A percentile compares a stretch with the other conserved stretches of the same genome.
phyloP scores from a whole-genome alignment of 2,113 vertebrate genomes.

The Ailuropoda melanoleuca region DNA sequence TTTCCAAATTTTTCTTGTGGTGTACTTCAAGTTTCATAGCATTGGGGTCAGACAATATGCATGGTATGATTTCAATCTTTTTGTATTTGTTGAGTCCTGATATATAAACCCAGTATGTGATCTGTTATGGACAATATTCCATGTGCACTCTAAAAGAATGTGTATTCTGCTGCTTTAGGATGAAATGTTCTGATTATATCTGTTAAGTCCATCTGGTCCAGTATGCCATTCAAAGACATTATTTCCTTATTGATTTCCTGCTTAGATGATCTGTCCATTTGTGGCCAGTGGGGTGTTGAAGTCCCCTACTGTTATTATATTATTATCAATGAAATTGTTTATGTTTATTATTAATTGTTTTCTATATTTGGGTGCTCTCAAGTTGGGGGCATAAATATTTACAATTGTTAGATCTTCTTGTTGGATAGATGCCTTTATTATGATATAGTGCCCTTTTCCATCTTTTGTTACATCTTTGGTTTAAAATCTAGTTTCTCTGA shows the following conservation, averaged over 20 bases:
- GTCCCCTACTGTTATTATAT: neutral
- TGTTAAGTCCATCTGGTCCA: too few relatives aligned
- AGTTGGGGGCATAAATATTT: neutral
- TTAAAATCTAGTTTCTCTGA: neutral
- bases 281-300: neutral
- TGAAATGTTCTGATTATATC: too few relatives aligned
- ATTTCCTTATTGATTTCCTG: neutral
- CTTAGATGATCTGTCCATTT: neutral
- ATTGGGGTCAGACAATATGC: neutral
- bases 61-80: neutral
- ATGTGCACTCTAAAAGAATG: neutral
- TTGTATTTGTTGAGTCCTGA: neutral
- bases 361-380: neutral
- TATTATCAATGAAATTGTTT: neutral
- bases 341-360: neutral
- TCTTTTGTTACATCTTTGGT: neutral
- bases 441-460: neutral
- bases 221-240: too few relatives aligned
- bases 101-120: neutral
- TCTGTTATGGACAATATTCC: neutral
- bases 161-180: too few relatives aligned
- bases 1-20: neutral
- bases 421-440: neutral
- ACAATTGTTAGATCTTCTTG: neutral
- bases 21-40: neutral